Base-by-base conservation (phyloP, 2,888 invertebrate species). In the Sarcophaga subvicina region DNA sequence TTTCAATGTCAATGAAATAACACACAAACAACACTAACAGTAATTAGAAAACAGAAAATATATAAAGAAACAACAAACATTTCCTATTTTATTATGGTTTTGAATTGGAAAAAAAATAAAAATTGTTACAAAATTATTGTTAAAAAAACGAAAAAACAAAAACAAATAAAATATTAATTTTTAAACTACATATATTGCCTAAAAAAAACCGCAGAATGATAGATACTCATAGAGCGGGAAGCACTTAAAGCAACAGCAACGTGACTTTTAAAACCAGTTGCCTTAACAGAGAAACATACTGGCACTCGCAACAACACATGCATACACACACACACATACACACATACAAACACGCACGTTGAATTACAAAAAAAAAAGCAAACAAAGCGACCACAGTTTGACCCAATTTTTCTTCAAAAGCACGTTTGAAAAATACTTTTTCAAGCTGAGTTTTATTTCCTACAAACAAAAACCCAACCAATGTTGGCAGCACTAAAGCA, bases 321-420 rank as follows among this genome's bases (percentile, higher is more conserved):
- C 22, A 71, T 10, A 25, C 45, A 60, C 14, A 75, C 49, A 25
- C 45, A 60, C 14, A 75, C 49, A 63, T 59, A 69, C 12, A 72
- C 20, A 12, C 71, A 62, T 11, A 62, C 12, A n/a, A 17, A 80
- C 17, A 67, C 45, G 59, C 25, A 67, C 11, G 11, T 17, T 66
- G 17, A 49, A 11, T 27, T 60, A 80, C 17, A n/a, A 83, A 14
- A 77, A 17, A 60, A 25, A 63, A 67, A 78, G 59, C 66, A 67
- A 77, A 60, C 4, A 54, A 54, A 54, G 14, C 71, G 20, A 80
- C 62, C 75, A 84, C 79, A 88, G 59, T 84, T 84, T 88, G 88
- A 86, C 88, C 88, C 66, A 86, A 86, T 88, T 88, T 70, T 76
- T 63, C 49, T 77, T 54, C 25, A 80, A 82, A 83, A 87, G 77